Evolutionary conservation across 2,797 vertebrate genomes (phyloP), one percentile per base, ranked within the genome.

Genomic region (Periophthalmus magnuspinnatus): DNA sequence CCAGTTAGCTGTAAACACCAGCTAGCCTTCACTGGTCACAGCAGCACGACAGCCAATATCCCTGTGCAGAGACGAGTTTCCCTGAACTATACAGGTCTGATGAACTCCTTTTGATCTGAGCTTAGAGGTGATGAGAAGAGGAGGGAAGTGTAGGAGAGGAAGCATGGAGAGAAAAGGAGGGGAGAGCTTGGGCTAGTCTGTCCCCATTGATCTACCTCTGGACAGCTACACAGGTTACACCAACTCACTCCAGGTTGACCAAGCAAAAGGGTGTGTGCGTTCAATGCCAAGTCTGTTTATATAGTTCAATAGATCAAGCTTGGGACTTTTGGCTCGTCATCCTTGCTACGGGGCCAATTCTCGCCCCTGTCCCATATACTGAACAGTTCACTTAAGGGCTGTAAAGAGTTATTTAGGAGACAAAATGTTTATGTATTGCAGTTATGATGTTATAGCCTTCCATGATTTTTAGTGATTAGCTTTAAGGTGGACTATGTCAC

Each of bases 191-290:
- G 84, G 88, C 91, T 86, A 90, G 81, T 77, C 86, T 82, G 78
- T 81, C 81, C 70, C 69, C 82, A 92, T 90, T 84, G 87, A 92
- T 92, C 84, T 76, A 74, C 79, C 81, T 83, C 76, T 48, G 84
- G 83, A 88, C 85, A 78, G 81, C 82, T 88, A 87, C 87, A 81
- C 83, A 84, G 83, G 90, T 89, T 87, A 87, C 83, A 90, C 87
- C 83, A 89, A 87, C 76, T 81, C 76, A 41, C 80, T 59, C 17
- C 81, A 85, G 80, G 83, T 78, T 82, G 89, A 87, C 81, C 80
- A 75, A 77, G 77, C 64, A 78, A 57, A 68, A 79, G 77, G 67
- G 68, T 74, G 83, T 83, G 79, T 60, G 69, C 55, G 36, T 55
- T 70, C 61, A 61, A 80, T 87, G 88, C 88, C 86, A 89, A 85